These are phyloP conservation scores for Hippopotamus amphibius DNA, from an alignment of 2,113 vertebrate genomes.

Conservation along the genomic window DNA sequence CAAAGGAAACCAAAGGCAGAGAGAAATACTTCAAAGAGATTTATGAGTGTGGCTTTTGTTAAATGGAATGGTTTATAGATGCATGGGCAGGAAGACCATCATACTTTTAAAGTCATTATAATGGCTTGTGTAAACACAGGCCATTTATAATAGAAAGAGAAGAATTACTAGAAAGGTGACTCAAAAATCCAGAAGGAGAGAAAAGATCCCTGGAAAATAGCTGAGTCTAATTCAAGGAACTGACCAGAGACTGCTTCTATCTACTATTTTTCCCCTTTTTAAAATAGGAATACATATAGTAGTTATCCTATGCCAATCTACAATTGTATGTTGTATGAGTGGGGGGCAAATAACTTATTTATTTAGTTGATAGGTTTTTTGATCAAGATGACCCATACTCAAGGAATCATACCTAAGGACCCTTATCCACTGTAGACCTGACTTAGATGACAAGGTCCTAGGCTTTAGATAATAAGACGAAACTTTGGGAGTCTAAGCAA, in stretches of 20 bases:
- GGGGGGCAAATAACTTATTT: background rate
- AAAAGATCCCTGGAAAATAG: background rate
- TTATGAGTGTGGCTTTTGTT: background rate
- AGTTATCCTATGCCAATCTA: rapidly evolving
- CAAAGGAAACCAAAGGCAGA: background rate
- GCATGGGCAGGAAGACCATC: background rate
- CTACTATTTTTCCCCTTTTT: background rate
- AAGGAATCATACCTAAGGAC: background rate
- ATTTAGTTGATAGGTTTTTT: background rate
- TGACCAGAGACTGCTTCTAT: background rate
- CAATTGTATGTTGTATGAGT: background rate
- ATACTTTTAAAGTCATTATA: background rate
- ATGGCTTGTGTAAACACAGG: background rate
- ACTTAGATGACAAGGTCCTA: background rate
- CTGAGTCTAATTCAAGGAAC: background rate
- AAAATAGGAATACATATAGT: background rate
- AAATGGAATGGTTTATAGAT: background rate
- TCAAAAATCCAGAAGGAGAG: background rate
- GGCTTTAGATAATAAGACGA: background rate
- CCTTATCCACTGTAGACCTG: background rate
- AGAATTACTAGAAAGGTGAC: background rate
- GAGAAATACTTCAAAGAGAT: background rate
- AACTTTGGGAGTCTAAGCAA: background rate
- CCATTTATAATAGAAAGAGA: background rate
- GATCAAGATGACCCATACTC: background rate